phyloP scores from a whole-genome alignment of 1,140 invertebrate genomes.

The Meteorus sp. region DNA sequence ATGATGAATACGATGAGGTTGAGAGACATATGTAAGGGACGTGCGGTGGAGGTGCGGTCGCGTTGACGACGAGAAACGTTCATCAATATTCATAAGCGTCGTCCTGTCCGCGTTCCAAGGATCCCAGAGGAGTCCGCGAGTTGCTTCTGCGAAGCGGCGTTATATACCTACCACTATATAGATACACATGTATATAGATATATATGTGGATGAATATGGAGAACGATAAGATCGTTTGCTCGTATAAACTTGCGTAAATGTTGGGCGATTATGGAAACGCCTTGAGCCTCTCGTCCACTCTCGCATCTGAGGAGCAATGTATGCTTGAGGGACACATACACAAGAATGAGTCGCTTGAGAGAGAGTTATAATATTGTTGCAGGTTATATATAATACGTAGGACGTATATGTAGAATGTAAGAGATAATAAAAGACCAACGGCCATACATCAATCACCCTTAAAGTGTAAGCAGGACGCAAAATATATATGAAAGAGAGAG shows the following conservation, averaged over 20 bases:
- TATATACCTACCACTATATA: neutral
- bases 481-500: neutral
- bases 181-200: conserved; percentile 2
- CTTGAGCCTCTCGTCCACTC: too few relatives aligned
- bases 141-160: conserved; percentile 35
- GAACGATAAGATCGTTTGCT: conserved; percentile 25
- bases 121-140: conserved; percentile 36
- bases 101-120: conserved; percentile 49
- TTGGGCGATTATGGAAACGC: conserved; percentile 23
- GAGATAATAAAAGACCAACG: conserved; percentile 20
- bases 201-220: conserved; percentile 13
- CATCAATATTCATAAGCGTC: conserved; percentile 58
- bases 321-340: neutral
- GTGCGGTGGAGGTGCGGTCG: conserved; percentile 36
- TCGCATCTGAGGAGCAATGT: conserved; percentile 1
- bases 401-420: conserved; percentile 10
- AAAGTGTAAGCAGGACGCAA: too few relatives aligned
- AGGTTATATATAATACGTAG: conserved; percentile 3
- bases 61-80: conserved; percentile 45
- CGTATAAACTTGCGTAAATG: conserved; percentile 21
- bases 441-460: conserved; percentile 18
- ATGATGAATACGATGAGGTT: conserved; percentile 5
- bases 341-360: neutral
- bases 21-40: neutral
- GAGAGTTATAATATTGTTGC: neutral